These are phyloP conservation scores for Porites lutea DNA, from an alignment of 64 coral and sea anemone species.

Conservation along the genomic window DNA sequence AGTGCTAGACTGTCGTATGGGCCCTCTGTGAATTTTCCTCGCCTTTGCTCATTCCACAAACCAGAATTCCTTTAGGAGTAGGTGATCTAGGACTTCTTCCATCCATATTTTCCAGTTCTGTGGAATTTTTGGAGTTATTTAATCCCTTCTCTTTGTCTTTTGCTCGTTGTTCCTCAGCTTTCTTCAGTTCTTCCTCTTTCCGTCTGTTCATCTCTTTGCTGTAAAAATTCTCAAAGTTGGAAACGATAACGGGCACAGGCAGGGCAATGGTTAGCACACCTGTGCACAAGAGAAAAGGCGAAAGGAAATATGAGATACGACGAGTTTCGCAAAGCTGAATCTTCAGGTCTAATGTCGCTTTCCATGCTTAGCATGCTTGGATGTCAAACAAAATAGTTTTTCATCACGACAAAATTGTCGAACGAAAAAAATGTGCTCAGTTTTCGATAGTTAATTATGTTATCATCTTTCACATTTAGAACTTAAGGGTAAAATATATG, in stretches of 20 bases:
- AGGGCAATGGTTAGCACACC: constrained; percentile 97
- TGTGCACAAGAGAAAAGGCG: constrained; percentile 5
- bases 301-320: background rate
- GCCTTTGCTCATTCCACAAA: constrained; percentile 63
- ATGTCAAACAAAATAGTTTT: no score
- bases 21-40: constrained; percentile 43
- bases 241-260: constrained; percentile 96
- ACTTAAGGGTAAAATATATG: no score
- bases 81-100: constrained; percentile 19
- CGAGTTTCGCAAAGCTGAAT: no score
- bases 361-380: no score
- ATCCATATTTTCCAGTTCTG: constrained; percentile 25
- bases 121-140: constrained; percentile 2
- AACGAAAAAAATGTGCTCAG: no score
- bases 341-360: no score
- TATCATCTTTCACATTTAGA: no score
- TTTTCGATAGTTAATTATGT: no score
- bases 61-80: constrained; percentile 31
- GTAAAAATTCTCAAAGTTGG: constrained; percentile 99
- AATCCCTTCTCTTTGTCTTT: constrained; percentile 51
- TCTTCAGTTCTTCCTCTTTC: constrained; percentile 88
- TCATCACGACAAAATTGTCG: no score
- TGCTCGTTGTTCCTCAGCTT: constrained; percentile 81
- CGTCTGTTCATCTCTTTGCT: constrained; percentile 95
- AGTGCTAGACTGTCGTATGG: constrained; percentile 43